Evolutionary conservation across 2,113 vertebrate species (phyloP).

Genomic region (Zosterops japonicus): DNA sequence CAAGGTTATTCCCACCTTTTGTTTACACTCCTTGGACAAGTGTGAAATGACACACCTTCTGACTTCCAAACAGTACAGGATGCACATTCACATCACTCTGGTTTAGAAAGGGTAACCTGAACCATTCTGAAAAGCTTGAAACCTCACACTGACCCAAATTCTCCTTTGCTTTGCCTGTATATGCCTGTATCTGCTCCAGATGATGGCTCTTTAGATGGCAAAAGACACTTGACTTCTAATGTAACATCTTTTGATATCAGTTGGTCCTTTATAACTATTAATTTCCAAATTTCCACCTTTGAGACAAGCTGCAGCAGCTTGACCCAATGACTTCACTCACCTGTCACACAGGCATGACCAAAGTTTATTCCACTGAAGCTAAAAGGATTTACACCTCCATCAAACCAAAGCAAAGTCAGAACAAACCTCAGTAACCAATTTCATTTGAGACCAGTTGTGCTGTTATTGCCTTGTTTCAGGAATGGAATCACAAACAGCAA

Average conservation of each 20-base stretch:
- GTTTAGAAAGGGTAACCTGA: background rate
- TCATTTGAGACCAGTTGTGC: background rate
- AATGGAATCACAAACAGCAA: fast-evolving
- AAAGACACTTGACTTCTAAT: background rate
- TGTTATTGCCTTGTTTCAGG: background rate
- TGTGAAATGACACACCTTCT: background rate
- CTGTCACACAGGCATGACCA: background rate
- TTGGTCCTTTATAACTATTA: background rate
- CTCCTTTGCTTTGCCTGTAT: background rate
- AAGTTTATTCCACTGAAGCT: background rate
- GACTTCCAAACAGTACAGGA: background rate
- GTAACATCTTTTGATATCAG: background rate
- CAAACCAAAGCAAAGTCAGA: background rate
- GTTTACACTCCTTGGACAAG: background rate
- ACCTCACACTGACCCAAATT: background rate
- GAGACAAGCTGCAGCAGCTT: background rate
- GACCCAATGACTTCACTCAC: background rate
- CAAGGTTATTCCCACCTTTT: background rate
- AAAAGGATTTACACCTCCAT: background rate
- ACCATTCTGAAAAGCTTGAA: background rate
- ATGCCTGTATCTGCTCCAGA: background rate
- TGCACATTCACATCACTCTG: background rate
- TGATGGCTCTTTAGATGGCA: background rate
- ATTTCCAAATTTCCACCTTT: background rate
- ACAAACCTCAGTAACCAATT: background rate